phyloP scores from a whole-genome alignment of 2,888 invertebrate genomes.

The Aleiodes alternator region DNA sequence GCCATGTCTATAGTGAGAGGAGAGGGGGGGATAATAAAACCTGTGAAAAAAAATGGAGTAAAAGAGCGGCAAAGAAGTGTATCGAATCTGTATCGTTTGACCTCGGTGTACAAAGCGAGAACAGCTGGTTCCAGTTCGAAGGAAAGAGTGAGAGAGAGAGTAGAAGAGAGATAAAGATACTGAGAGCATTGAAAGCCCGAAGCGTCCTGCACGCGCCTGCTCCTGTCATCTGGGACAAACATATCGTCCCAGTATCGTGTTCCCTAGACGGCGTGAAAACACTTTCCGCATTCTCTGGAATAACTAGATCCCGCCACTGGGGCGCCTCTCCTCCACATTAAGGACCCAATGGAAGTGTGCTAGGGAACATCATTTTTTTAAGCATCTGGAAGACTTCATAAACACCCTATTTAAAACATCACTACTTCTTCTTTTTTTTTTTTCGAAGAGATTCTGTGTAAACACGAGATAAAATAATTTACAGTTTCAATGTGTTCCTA shows the following conservation, averaged over 20 bases:
- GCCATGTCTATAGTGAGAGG: neutral
- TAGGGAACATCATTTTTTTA: constrained; percentile 19
- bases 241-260: constrained; percentile 52
- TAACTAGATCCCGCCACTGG: constrained; percentile 25
- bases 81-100: constrained; percentile 22
- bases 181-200: constrained; percentile 45
- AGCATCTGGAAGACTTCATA: constrained; percentile 40
- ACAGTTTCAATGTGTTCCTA: neutral
- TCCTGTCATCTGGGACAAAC: constrained; percentile 56
- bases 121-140: constrained; percentile 41
- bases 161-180: constrained; percentile 38
- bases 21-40: constrained; percentile 1
- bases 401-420: constrained; percentile 13
- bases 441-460: neutral
- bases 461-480: neutral
- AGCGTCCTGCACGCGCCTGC: constrained; percentile 51
- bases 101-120: constrained; percentile 37
- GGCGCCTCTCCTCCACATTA: constrained; percentile 28
- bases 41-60: constrained; percentile 13
- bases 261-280: constrained; percentile 44
- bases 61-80: constrained; percentile 5
- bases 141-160: constrained; percentile 30
- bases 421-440: no score
- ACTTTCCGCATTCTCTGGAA: constrained; percentile 45
- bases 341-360: constrained; percentile 5